Evolutionary conservation across 2,797 vertebrate genomes (phyloP), one percentile per base, ranked within the genome.

Genomic region (Epinephelus awoara): DNA sequence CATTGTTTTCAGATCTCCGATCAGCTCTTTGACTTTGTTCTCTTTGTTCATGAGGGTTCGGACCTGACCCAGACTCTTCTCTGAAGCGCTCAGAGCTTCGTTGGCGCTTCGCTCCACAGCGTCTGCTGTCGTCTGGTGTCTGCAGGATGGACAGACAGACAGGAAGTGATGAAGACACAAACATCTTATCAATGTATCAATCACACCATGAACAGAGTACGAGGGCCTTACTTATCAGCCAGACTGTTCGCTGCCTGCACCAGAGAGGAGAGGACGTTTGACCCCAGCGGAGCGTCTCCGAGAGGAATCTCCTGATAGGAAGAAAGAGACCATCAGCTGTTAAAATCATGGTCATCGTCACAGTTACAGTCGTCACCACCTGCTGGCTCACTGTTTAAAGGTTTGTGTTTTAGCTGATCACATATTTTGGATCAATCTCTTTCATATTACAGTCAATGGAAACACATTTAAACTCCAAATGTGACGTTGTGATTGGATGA

Each of bases 231-330:
- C 96, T 70, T 55, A 0, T 94, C 78, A n/a, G 96, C 96, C 79
- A 99, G 81, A 56, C 88, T 83, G 7, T 63, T 62, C 2, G 97
- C 97, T 29, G 93, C 96, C 69, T 96, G 87, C 57, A 94, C 96
- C 92, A 98, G 91, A 11, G 85, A 80, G 42, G 93, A 91, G 67
- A 97, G 84, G 38, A 75, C 42, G 0, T 93, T 92, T 17, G 94
- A 70, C 2, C 76, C 85, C 0, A 86, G 83, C 0, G 76, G 67
- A 1, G 58, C 55, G 12, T 95, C 88, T 15, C 82, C 51, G 0
- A 44, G 46, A 29, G 95, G 94, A 49, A 94, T 0, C 11, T 95
- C 93, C 95, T 94, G 70, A 47, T 3, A 38, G 57, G 12, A 51
- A 34, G 40, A 44, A 55, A 11, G 38, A 68, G 5, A 7, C n/a